Evolutionary conservation across 2,888 invertebrate species (phyloP).

Genomic region (Leucoma salicis): DNA sequence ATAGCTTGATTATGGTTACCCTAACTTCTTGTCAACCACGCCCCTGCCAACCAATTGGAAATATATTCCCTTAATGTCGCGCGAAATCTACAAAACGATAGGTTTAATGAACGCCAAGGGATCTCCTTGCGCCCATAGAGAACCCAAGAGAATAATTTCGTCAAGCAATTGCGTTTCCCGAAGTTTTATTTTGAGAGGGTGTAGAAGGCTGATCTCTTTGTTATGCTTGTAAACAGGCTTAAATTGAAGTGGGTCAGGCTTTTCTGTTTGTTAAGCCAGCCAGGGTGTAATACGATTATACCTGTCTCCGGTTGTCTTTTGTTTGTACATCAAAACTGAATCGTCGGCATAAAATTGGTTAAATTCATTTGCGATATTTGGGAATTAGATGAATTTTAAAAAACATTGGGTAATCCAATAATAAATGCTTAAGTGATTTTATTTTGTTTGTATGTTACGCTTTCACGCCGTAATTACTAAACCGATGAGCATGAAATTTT

Average conservation of each 20-base stretch:
- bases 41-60: conserved; percentile 49
- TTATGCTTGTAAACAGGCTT: conserved; percentile 13
- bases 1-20: conserved; percentile 15
- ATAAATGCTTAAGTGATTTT: too few species aligned
- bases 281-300: background rate
- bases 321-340: background rate
- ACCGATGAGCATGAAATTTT: too few species aligned
- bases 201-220: conserved; percentile 11
- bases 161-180: conserved; percentile 27
- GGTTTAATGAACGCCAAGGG: conserved; percentile 45
- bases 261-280: background rate
- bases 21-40: conserved; percentile 20
- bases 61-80: conserved; percentile 54
- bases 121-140: conserved; percentile 23
- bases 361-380: background rate
- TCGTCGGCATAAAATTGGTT: background rate
- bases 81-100: conserved; percentile 52
- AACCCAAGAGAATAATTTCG: conserved; percentile 33
- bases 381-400: too few species aligned
- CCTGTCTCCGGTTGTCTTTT: conserved; percentile 5
- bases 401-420: too few species aligned
- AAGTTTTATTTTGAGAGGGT: conserved; percentile 31
- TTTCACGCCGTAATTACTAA: too few species aligned
- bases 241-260: background rate
- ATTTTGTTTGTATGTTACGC: too few species aligned